Evolutionary conservation across 2,888 invertebrate species (phyloP), one percentile per base, ranked within the genome.

Genomic region (Pantelozetes paolii): DNA sequence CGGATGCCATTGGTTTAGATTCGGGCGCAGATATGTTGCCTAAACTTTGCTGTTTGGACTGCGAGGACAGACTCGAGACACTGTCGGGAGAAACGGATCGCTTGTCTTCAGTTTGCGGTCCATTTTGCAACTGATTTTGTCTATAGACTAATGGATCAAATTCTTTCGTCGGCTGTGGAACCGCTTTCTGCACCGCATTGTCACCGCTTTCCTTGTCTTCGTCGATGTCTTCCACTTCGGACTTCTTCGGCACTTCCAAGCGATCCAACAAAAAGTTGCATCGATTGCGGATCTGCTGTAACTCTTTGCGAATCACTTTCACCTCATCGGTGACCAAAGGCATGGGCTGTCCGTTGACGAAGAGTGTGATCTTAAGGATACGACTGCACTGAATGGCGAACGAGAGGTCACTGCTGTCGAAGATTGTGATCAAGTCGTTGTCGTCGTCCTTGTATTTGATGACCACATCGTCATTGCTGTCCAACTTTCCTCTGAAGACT

Each of bases 381-480:
- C 87, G 84, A 79, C 87, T 87, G 79, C 86, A 87, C 79, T 88
- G 87, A 77, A 89, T 87, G 40, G 89, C 89, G 84, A 88, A 88
- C 0, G 87, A 85, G 76, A 89, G 82, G 82, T 89, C 89, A 42
- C 88, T 86, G 80, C 87, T 87, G 81, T 89, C 89, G 82, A 87
- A 87, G 78, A 89, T 88, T 64, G 89, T 89, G 77, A 89, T 86
- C 78, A 89, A 82, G 81, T 89, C 89, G 72, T 87, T 88, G 85
- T 89, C 89, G 85, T 88, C 88, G 82, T 89, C 89, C 82, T 87
- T 87, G 81, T 89, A 89, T 81, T 89, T 89, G 71, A 89, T 85
- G 13, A 85, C 85, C 75, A 89, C 86, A 78, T 89, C 88, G 83
- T 89, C 89, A 77, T 84, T 86, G 69, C 86, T 84, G 69, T 83